Evolutionary conservation across 2,888 invertebrate genomes (phyloP).

Genomic region (Brachypterus glaber): DNA sequence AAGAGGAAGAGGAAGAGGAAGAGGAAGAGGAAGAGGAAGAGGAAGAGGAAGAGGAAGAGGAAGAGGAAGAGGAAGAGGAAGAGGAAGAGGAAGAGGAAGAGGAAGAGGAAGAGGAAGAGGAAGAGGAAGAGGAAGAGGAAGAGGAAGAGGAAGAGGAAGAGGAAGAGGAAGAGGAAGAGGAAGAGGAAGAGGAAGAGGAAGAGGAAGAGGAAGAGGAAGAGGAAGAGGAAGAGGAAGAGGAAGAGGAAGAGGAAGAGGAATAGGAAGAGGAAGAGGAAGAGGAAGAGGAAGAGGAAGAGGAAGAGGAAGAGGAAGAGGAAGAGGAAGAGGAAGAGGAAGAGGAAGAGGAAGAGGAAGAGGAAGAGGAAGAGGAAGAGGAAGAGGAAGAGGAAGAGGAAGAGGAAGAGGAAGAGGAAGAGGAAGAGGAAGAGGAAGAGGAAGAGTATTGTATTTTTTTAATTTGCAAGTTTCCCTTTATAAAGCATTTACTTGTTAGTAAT

Average conservation of each 20-base stretch:
- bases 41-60: background rate
- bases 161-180: background rate
- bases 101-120: background rate
- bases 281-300: constrained; percentile 2
- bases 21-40: background rate
- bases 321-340: constrained; percentile 1
- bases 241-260: too few relatives aligned
- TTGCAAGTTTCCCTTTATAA: too few relatives aligned
- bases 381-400: constrained; percentile 1
- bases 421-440: too few relatives aligned
- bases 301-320: too few relatives aligned
- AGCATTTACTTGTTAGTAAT: too few relatives aligned
- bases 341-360: too few relatives aligned
- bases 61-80: background rate
- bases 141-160: background rate
- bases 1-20: background rate
- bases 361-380: constrained; percentile 2
- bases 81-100: background rate
- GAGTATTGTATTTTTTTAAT: too few relatives aligned
- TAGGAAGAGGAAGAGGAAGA: too few relatives aligned
- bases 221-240: constrained; percentile 1
- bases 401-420: constrained; percentile 2
- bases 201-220: constrained; percentile 1
- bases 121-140: background rate
- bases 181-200: background rate